Evolutionary conservation across 2,113 vertebrate genomes (phyloP), one percentile per base, ranked within the genome.

Genomic region (Peromyscus californicus): DNA sequence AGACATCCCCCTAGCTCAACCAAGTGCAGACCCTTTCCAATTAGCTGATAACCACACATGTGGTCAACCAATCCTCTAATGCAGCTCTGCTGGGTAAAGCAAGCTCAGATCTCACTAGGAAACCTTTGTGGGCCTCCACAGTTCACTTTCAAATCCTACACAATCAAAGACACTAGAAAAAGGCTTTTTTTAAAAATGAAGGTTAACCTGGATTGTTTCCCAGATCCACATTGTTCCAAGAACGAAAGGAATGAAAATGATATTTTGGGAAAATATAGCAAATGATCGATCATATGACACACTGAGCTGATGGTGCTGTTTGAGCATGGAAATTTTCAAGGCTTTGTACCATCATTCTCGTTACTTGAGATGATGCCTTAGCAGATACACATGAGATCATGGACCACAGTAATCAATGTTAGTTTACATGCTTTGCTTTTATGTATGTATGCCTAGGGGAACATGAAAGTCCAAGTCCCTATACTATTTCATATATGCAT

Each of bases 81-180:
- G 54, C 13, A 54, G 54, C 54, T 15, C 54, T 54, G 54, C 54
- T 54, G 54, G 54, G 13, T 54, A 54, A 54, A 54, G 54, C 54
- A 54, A 54, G 12, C 13, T 54, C 54, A 54, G 54, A 54, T 54
- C 54, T 54, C 54, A 54, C 54, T 54, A 54, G 54, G 54, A 54
- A 54, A 54, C 54, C 54, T 54, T 54, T 54, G 54, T 54, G 54
- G 13, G 54, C 3, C 54, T 54, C 54, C 54, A 54, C 54, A 54
- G 54, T 54, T 96, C 75, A 22, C 63, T 94, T 98, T 97, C 90
- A 96, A 78, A 93, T 89, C 3, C 54, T 42, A 94, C 31, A 93
- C 33, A 89, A 97, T 96, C 74, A 89, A 94, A 72, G 87, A 97
- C 74, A 96, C 17, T 36, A 95, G 76, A 92, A 96, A 19, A 10